A percentile compares a stretch with the other conserved stretches of the same genome.
These are phyloP conservation scores for Pemphredon lugubris DNA, from an alignment of 2,888 invertebrate genomes.

Conservation along the genomic window DNA sequence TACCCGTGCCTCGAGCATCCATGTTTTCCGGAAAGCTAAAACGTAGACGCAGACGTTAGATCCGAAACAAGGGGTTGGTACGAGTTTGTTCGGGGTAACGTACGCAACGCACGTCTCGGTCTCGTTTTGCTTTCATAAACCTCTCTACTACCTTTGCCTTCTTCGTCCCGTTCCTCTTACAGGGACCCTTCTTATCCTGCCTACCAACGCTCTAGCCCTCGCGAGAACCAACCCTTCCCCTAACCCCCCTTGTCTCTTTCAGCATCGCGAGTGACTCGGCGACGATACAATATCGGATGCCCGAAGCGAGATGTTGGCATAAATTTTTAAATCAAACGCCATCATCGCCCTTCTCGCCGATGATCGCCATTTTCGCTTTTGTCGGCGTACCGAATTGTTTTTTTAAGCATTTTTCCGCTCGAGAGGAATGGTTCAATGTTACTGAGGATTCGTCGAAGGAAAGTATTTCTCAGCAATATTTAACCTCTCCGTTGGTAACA, in stretches of 20 bases:
- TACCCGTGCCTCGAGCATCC: too few relatives aligned
- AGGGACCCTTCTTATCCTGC: constrained; percentile 46
- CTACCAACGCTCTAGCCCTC: constrained; percentile 43
- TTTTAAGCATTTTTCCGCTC: too few relatives aligned
- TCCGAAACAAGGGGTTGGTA: constrained; percentile 59
- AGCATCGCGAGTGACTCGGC: constrained; percentile 63
- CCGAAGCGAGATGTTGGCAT: constrained; percentile 22
- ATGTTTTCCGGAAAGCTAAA: too few relatives aligned
- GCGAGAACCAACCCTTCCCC: constrained; percentile 34
- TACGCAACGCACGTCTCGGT: constrained; percentile 73
- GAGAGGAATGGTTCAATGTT: too few relatives aligned
- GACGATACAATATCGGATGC: constrained; percentile 55
- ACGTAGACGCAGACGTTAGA: constrained; percentile 46
- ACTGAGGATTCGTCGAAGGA: too few relatives aligned
- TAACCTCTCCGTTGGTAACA: too few relatives aligned
- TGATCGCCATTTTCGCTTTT: too few relatives aligned
- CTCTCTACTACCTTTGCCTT: constrained; percentile 62
- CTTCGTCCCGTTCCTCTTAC: constrained; percentile 50
- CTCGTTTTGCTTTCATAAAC: constrained; percentile 76
- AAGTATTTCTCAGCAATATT: too few relatives aligned
- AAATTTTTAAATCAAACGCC: constrained; percentile 17
- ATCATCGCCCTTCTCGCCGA: too few relatives aligned
- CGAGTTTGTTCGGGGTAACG: constrained; percentile 59
- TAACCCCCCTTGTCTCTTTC: constrained; percentile 54
- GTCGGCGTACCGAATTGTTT: too few relatives aligned